Evolutionary conservation across 2,797 vertebrate species (phyloP).

Genomic region (Sebastes nivosus): DNA sequence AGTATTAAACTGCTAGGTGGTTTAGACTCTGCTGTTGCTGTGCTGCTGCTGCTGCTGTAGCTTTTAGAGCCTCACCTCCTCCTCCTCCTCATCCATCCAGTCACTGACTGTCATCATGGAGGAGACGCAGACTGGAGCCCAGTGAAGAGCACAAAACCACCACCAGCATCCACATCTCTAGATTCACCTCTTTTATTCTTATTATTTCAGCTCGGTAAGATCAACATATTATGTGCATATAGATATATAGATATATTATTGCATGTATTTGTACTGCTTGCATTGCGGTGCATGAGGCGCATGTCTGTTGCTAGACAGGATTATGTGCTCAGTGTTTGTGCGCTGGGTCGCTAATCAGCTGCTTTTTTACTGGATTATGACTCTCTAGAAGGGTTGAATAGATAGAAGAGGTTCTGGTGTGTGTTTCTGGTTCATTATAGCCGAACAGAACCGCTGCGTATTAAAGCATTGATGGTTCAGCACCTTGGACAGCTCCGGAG

Average conservation of each 20-base stretch:
- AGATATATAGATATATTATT: background rate
- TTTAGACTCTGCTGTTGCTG: background rate
- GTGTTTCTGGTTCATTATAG: fast-evolving
- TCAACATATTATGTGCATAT: too few species aligned
- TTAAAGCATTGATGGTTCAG: conserved; percentile 18
- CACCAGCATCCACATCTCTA: background rate
- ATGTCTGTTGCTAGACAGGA: background rate
- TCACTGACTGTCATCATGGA: conserved; percentile 74
- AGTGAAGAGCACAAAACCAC: conserved; percentile 52
- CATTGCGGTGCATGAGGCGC: too few species aligned
- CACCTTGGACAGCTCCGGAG: conserved; percentile 74
- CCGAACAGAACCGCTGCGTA: background rate
- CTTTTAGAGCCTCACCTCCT: conserved; percentile 30
- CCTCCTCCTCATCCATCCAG: background rate
- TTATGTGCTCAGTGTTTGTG: conserved; percentile 21
- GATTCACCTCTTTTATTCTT: too few species aligned
- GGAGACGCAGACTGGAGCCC: conserved; percentile 61
- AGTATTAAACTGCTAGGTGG: too few species aligned
- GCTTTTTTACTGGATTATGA: too few species aligned
- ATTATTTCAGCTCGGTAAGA: conserved; percentile 36
- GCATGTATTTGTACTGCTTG: background rate
- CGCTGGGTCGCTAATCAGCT: conserved; percentile 15
- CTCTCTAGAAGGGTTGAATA: background rate
- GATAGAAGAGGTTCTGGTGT: fast-evolving
- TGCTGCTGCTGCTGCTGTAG: conserved; percentile 11